Conservation (phyloP, 2,113 vertebrate genomes). For the Cygnus buccinator region DNA sequence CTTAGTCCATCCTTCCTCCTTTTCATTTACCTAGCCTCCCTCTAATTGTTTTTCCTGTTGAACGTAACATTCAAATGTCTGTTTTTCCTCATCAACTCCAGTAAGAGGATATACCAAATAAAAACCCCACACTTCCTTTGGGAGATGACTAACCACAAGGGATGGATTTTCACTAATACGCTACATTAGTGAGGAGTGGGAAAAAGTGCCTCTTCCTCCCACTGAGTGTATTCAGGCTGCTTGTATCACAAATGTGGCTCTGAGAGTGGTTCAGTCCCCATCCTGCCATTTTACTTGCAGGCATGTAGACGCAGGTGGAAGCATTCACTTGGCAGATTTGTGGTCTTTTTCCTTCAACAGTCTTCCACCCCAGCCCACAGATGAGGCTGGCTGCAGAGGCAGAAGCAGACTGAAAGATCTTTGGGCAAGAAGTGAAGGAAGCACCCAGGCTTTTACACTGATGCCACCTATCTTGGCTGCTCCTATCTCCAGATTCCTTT, state of each 20-base stretch:
- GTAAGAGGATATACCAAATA: background rate
- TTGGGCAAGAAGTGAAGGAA: background rate
- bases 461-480: background rate
- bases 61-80: background rate
- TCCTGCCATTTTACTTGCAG: background rate
- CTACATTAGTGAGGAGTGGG: background rate
- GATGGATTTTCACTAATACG: background rate
- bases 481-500: too few relatives aligned
- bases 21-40: background rate
- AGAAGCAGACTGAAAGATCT: background rate
- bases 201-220: background rate
- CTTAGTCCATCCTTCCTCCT: slow-evolving; percentile 18
- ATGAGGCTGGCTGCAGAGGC: background rate
- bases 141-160: background rate
- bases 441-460: background rate
- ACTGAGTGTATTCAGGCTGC: background rate
- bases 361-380: background rate
- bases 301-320: background rate
- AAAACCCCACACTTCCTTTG: background rate
- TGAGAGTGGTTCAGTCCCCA: background rate
- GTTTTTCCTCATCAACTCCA: background rate
- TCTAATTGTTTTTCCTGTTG: background rate
- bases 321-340: background rate
- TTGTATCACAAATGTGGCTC: background rate
- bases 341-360: background rate